Conservation (phyloP, 2,113 vertebrate genomes). For the Garra rufa region DNA sequence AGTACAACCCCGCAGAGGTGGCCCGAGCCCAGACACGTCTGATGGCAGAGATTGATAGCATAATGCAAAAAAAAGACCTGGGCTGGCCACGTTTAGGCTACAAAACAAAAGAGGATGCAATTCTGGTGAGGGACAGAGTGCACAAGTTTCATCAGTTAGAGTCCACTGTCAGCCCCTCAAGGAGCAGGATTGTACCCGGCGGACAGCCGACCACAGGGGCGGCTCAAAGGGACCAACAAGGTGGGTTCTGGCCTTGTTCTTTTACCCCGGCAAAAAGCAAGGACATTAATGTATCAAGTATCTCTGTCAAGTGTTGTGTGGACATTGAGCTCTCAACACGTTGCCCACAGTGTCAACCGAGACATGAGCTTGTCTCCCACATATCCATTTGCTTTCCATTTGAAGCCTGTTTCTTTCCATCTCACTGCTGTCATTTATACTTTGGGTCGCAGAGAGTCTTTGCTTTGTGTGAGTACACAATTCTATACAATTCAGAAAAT, state of each 20-base stretch:
- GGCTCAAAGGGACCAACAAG: slow-evolving; percentile 81
- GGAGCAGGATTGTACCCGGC: slow-evolving; percentile 76
- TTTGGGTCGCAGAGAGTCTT: neutral
- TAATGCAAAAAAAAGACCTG: slow-evolving; percentile 90
- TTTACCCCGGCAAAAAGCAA: slow-evolving; percentile 17
- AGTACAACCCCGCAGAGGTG: slow-evolving; percentile 84
- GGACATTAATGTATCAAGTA: neutral
- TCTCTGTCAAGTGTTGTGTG: neutral
- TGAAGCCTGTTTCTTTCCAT: slow-evolving; percentile 46
- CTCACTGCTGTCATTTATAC: slow-evolving; percentile 50
- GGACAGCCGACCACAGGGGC: slow-evolving; percentile 70
- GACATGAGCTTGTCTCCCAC: slow-evolving; percentile 24
- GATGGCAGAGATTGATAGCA: slow-evolving; percentile 88
- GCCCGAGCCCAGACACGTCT: slow-evolving; percentile 83
- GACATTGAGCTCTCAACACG: neutral
- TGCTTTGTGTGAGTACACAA: no score
- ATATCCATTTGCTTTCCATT: slow-evolving; percentile 48
- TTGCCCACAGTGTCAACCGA: neutral
- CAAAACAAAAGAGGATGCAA: slow-evolving; percentile 76
- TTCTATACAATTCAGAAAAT: no score
- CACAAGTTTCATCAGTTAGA: slow-evolving; percentile 94
- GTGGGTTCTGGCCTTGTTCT: slow-evolving; percentile 78
- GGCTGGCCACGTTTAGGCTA: slow-evolving; percentile 75
- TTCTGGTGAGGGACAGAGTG: slow-evolving; percentile 92
- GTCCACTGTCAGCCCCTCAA: slow-evolving; percentile 80